Base-by-base conservation (phyloP, 2,113 vertebrate species). In the Pavo muticus region DNA sequence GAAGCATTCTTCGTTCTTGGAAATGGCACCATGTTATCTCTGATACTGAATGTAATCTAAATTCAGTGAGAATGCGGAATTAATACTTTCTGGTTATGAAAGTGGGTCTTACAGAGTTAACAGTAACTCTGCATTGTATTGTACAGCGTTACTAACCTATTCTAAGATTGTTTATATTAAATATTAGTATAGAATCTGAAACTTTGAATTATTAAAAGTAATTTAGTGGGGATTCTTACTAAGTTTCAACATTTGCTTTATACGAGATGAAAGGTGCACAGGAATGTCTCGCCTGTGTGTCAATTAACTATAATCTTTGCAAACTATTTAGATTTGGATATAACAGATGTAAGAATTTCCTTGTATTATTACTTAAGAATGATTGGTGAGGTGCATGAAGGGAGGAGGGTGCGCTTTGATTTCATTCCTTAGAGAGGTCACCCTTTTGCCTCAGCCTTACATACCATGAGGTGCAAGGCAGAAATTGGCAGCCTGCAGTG, bases 371-470 rank as follows among this genome's bases (percentile, higher is more conserved):
- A 84, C 70, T 90, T 63, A 48, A 72, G 63, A 67, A 63, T 95
- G 93, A 92, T 96, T 84, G 67, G 89, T 97, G 91, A 95, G 87
- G 74, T 92, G 81, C 82, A 32, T 48, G 74, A 81, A 67, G 56
- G 73, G n/a, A 59, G 57, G 63, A 82, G 74, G n/a, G 44, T 69
- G 16, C 40, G 3, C 59, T 60, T 64, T 39, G n/a, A 52, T 74
- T 70, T 57, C 29, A 2, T 11, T 84, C 29, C 23, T 52, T 75
- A 24, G 64, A 72, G 71, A 88, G 70, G 82, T 90, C 82, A 57
- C 18, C 11, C 47, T 39, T 11, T 45, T 87, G 32, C 48, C 79
- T 40, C 63, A 70, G 74, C 57, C 84, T 69, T 42, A 3, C 63
- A 42, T 88, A 82, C 77, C 14, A 0, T 3, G 59, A 84, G 48